Evolutionary conservation across 53 echinoderm and acorn worm species (phyloP), one percentile per base, ranked within the genome.

Genomic region (Actinopyga echinites): DNA sequence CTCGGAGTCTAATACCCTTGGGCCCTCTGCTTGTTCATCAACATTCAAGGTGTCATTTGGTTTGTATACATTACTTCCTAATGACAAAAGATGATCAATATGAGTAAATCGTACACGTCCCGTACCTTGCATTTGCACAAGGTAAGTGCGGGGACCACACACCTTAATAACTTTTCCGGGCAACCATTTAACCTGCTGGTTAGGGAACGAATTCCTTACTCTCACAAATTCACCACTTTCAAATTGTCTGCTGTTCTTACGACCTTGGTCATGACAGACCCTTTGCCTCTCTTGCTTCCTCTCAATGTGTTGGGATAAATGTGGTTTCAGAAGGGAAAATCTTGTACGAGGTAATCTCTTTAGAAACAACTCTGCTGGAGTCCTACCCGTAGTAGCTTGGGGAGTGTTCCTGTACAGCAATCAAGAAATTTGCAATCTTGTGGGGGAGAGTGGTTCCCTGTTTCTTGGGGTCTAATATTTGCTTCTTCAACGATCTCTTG

Each of bases 301-400:
- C 57, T 88, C 68, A 30, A 91, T 78, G 30, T 65, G 64, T 58
- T 91, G 79, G 12, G 81, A 68, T 56, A 91, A 65, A 69, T 83
- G 65, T 35, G 88, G 91, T 79, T 91, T 91, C 30, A 85, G 53
- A 19, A 91, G 62, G 22, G 85, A 88, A 40, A 88, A 73, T 12
- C 77, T 75, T 10, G 85, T 88, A 73, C 88, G 79, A 15, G 91
- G 88, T 56, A 88, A 88, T 62, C 91, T 83, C 82, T 83, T 82
- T 32, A 85, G 80, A 28, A 91, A 87, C 13, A 91, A 58, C 63
- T 91, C 87, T 23, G 91, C 91, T 40, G 85, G 90, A 38, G 83
- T 87, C 38, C 85, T 61, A 36, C 85, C 88, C 20, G 84, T 87
- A n/a, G 80, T 85, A n/a, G 61, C 20, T 15, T 80, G 85, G 11